Base-by-base conservation (phyloP, 2,113 vertebrate genomes). In the Callipepla californica region DNA sequence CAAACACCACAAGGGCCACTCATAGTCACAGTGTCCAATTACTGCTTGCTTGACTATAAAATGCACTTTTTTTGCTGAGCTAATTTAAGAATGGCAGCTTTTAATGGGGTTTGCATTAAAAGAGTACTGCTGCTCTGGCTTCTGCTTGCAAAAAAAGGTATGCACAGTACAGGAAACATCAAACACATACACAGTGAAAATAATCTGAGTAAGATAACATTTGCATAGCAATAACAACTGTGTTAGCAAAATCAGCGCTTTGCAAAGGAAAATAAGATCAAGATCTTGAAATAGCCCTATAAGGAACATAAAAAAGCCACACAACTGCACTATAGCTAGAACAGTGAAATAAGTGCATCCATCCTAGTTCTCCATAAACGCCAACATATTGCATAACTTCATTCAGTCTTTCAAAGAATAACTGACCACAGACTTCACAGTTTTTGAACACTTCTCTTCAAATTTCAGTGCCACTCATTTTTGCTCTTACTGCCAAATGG, bases 1-100 rank as follows among this genome's bases (percentile, higher is more conserved):
- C 98, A 98, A 98, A 96, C 96, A 97, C 97, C 93, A 96, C 98
- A 93, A 98, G 97, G 98, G 96, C 98, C 97, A 98, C 97, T 98
- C 97, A 72, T 97, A 97, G 97, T 96, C 97, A 97, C 98, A 98
- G 97, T 98, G 98, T 98, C 97, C 97, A 98, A 98, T 98, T 98
- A 98, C 98, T 96, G 97, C 97, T 97, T 97, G 97, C 97, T 97
- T 97, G 96, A 97, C 97, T 97, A 97, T 96, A 97, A 98, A 98
- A 98, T 92, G 93, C 85, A 96, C 88, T 96, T 95, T 53, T 91
- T 93, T 89, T 73, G 59, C 94, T 82, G 91, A 97, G 96, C 97
- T 97, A 97, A 98, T 98, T 98, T 97, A 97, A 98, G 97, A 98
- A 98, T 97, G 95, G 94, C 88, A 96, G 90, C 80, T 96, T 97